Base-by-base conservation (phyloP, 2,888 invertebrate genomes). In the Rhamphomyia laevipes region DNA sequence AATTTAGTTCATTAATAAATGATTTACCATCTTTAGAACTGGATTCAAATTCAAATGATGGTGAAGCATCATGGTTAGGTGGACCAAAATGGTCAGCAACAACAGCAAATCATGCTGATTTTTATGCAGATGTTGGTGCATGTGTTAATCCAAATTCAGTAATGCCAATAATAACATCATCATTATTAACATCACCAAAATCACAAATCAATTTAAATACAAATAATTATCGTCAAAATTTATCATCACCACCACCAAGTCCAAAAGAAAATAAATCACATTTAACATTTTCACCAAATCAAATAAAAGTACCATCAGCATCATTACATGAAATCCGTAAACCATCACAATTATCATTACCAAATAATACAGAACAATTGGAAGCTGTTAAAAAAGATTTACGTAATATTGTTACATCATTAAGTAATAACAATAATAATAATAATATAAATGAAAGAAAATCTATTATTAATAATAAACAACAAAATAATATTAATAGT, bases 91-190 rank as follows among this genome's bases (percentile, higher is more conserved):
- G 66, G 67, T 63, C 65, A 10, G 60, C 63, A 17, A 51, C 61
- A 10, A 81, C 63, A 79, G 78, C 80, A 23, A 79, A 79, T 11
- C 13, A 13, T n/a, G 35, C 35, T 13, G 86, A 86, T 63, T 83
- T 82, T 40, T 80, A 80, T 53, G 81, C 82, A 13, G 82, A 87
- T 55, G 82, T 91, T 79, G 92, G 71, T 0, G 70, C 69, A 3
- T 71, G 71, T 49, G 70, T 92, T 6, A 91, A 92, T 72, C 92
- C 92, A 5, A 90, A 88, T 63, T 87, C 86, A 23, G 90, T 91
- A 41, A 85, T 91, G 82, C 91, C 92, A 2, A 74, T 84, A 37
- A 78, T 84, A 55, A 78, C 80, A 51, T 73, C 74, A 18, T 64
- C 74, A 35, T 59, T 63, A 45, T 41, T 64, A 38, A 60, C 63